Evolutionary conservation across 1,140 invertebrate species (phyloP).

Genomic region (Acyrthosiphon pisum): DNA sequence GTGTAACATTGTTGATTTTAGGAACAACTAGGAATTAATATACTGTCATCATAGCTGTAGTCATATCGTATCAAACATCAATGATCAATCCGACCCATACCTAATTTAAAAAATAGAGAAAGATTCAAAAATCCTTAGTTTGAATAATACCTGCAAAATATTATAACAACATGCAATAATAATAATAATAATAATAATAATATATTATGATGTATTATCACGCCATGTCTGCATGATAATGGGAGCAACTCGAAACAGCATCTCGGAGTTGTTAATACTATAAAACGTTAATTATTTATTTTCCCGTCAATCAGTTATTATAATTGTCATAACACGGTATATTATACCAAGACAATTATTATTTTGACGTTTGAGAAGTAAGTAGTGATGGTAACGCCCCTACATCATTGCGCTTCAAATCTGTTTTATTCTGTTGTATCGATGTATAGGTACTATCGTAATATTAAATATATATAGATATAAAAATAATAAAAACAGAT

Average conservation of each 20-base stretch:
- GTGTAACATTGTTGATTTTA: neutral
- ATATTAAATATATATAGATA: neutral
- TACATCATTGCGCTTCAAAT: neutral
- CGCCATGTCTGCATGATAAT: neutral
- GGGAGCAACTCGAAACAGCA: neutral
- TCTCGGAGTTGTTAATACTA: neutral
- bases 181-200: too few species aligned
- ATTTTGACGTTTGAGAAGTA: neutral
- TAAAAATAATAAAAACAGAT: constrained; percentile 1
- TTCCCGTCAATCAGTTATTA: neutral
- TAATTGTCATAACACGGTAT: neutral
- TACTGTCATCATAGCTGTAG: neutral
- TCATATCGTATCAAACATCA: neutral
- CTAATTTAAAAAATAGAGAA: neutral
- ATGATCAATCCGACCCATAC: neutral
- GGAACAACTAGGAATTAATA: neutral
- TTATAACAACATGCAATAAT: neutral
- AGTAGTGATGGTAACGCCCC: neutral
- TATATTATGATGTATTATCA: neutral
- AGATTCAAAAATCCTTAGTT: neutral
- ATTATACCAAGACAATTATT: neutral
- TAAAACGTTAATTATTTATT: neutral
- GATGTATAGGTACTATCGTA: too few species aligned
- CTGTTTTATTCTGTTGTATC: neutral
- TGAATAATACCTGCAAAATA: neutral